These are phyloP conservation scores for Gorilla gorilla DNA, from an alignment of 2,113 vertebrate genomes.

Conservation along the genomic window DNA sequence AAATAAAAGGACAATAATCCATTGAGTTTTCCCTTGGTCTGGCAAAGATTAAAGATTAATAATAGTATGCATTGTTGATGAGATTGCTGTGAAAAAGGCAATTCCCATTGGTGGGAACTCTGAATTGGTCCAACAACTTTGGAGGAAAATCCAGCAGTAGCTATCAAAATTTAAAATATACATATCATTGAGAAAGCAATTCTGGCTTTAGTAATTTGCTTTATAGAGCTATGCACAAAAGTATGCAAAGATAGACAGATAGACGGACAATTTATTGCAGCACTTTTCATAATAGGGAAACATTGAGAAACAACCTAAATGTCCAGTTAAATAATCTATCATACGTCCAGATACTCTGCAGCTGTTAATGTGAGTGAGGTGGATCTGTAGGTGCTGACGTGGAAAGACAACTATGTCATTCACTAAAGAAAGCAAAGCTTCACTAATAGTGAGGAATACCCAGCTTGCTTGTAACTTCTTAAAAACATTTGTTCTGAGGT, in stretches of 20 bases:
- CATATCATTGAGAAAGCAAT: background rate
- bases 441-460: background rate
- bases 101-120: background rate
- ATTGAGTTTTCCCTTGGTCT: background rate
- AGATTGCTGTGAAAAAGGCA: background rate
- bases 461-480: background rate
- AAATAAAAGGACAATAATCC: background rate
- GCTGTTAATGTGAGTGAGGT: background rate
- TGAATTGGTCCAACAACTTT: background rate
- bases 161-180: conserved; percentile 14
- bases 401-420: background rate
- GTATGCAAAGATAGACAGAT: background rate
- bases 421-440: background rate
- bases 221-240: background rate
- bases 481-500: background rate
- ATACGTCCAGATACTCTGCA: no score
- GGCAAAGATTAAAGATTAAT: background rate
- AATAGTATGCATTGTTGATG: background rate
- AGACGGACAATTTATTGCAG: background rate
- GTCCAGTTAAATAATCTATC: background rate
- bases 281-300: background rate
- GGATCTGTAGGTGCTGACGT: no score
- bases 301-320: background rate
- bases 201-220: background rate
- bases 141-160: background rate